Conservation (phyloP, 2,797 vertebrate species). For the Odontamblyopus rebecca region DNA sequence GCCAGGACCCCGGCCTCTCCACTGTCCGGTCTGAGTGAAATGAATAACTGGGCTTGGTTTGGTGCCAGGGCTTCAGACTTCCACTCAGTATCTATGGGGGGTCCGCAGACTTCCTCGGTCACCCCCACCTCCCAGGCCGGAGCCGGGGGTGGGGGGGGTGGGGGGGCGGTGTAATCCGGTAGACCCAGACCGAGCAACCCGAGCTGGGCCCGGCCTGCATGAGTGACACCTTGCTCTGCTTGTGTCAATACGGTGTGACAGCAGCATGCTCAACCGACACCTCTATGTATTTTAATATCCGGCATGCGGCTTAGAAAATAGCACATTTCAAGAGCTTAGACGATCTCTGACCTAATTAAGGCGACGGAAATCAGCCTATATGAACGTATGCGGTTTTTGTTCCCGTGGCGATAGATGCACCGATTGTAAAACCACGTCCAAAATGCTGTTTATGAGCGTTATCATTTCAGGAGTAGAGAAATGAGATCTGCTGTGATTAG, state of each 20-base stretch:
- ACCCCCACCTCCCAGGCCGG: neutral
- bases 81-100: conserved; percentile 17
- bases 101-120: conserved; percentile 30
- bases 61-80: conserved; percentile 28
- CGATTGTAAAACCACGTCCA: too few relatives aligned
- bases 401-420: neutral
- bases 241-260: conserved; percentile 18
- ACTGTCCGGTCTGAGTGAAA: conserved; percentile 36
- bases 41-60: conserved; percentile 24
- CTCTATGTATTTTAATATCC: conserved; percentile 4
- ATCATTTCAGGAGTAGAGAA: conserved; percentile 2
- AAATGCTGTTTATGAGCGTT: conserved; percentile 11
- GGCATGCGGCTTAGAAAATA: neutral
- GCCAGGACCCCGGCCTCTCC: neutral
- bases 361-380: neutral
- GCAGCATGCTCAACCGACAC: neutral
- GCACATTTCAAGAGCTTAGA: neutral
- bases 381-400: neutral
- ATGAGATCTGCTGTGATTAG: conserved; percentile 5
- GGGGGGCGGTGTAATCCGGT: conserved; percentile 21
- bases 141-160: too few relatives aligned
- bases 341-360: neutral
- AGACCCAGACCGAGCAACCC: conserved; percentile 35
- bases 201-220: conserved; percentile 31
- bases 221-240: conserved; percentile 37